These are phyloP conservation scores for Ctenochaetus hawaiiensis DNA, from an alignment of 2,797 vertebrate genomes.

Conservation along the genomic window DNA sequence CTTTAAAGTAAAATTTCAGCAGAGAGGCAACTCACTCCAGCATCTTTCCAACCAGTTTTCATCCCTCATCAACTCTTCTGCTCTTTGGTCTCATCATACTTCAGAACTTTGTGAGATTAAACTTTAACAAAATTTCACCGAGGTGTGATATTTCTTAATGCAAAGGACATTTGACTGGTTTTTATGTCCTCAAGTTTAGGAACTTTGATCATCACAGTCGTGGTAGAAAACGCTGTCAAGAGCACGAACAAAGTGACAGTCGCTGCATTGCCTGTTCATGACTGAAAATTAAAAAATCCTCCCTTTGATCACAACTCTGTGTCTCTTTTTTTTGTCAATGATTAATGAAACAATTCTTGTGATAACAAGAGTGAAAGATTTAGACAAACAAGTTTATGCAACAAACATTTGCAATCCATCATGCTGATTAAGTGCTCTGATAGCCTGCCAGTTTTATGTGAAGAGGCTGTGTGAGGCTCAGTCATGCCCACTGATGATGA, in stretches of 20 bases:
- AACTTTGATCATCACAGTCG: slow-evolving; percentile 10
- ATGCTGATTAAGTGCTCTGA: slow-evolving; percentile 47
- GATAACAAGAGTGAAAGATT: slow-evolving; percentile 40
- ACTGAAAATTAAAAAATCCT: slow-evolving; percentile 18
- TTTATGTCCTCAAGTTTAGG: background rate
- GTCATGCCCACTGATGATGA: slow-evolving; percentile 45
- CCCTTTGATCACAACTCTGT: background rate
- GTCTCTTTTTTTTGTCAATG: slow-evolving; percentile 15
- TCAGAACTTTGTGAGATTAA: slow-evolving; percentile 26
- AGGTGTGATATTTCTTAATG: slow-evolving; percentile 4
- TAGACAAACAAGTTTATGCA: slow-evolving; percentile 59
- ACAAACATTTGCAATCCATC: slow-evolving; percentile 69
- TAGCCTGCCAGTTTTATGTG: slow-evolving; percentile 59
- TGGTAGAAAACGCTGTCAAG: slow-evolving; percentile 2
- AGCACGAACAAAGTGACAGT: slow-evolving; percentile 9
- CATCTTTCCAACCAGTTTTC: background rate
- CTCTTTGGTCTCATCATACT: slow-evolving; percentile 6
- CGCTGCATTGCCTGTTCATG: background rate
- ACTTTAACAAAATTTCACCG: slow-evolving; percentile 33
- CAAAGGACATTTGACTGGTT: slow-evolving; percentile 6
- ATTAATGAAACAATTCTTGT: slow-evolving; percentile 34
- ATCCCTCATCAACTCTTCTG: slow-evolving; percentile 38
- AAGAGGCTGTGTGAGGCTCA: slow-evolving; percentile 43
- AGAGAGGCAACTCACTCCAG: slow-evolving; percentile 8
- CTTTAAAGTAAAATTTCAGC: slow-evolving; percentile 19